These are phyloP conservation scores for Podarcis muralis DNA, from an alignment of 2,113 vertebrate genomes.

Conservation along the genomic window DNA sequence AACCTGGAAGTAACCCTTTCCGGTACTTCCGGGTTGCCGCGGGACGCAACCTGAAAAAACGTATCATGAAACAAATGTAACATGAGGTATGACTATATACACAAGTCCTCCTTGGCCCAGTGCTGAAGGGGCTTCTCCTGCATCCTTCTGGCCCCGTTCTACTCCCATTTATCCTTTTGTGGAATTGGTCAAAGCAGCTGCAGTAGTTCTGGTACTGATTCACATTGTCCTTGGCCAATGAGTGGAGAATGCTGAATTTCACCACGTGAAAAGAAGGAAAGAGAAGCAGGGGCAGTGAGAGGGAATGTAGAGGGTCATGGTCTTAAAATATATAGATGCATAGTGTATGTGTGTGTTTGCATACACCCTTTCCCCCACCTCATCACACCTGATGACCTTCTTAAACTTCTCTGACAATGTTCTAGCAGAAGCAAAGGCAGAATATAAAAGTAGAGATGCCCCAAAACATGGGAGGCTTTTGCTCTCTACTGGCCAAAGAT, in stretches of 20 bases:
- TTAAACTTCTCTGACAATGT: not conserved
- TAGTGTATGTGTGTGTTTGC: not conserved
- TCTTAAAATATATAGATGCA: not conserved
- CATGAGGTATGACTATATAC: not conserved
- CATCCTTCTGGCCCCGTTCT: not conserved
- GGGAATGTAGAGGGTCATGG: not conserved
- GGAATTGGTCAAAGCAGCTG: not conserved
- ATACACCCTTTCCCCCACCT: not conserved
- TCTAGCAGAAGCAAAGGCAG: not conserved
- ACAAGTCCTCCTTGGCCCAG: not conserved
- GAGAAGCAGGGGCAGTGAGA: not conserved
- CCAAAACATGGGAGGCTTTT: not conserved
- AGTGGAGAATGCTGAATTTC: not conserved
- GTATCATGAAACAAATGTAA: too few relatives aligned
- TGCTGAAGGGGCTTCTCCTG: not conserved
- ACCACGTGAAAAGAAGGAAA: not conserved
- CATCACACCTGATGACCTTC: not conserved
- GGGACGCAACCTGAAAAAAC: too few relatives aligned
- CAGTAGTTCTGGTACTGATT: not conserved
- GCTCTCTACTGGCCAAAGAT: slow-evolving; percentile 10
- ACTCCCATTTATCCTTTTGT: not conserved
- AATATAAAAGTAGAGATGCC: not conserved
- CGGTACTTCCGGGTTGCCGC: too few relatives aligned
- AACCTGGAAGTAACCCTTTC: too few relatives aligned
- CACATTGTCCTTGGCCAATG: not conserved